These are phyloP conservation scores for Podotricha telesiphe DNA, from an alignment of 2,888 invertebrate species.

Conservation along the genomic window DNA sequence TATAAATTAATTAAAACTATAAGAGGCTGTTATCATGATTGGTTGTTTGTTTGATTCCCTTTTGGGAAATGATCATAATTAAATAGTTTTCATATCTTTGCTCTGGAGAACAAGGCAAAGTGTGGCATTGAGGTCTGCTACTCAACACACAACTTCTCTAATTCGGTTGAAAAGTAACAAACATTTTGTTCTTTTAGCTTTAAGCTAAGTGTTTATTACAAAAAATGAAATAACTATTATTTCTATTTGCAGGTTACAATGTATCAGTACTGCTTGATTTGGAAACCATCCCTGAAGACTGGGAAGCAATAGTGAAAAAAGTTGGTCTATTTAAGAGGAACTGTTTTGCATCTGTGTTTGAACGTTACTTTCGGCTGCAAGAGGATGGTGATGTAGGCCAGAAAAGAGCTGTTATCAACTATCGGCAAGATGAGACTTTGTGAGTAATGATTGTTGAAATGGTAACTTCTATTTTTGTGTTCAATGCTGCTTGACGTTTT, in stretches of 20 bases:
- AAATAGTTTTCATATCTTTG: too few species aligned
- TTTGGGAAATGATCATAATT: too few species aligned
- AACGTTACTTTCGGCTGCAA: conserved; percentile 99
- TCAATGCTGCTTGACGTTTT: not conserved
- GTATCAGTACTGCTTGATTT: conserved; percentile 96
- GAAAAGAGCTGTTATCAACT: conserved; percentile 98
- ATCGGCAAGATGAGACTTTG: conserved; percentile 99
- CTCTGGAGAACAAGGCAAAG: too few species aligned
- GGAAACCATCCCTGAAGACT: conserved; percentile 95
- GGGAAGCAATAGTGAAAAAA: conserved; percentile 94
- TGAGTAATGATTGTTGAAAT: conserved; percentile 75
- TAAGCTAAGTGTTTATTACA: too few species aligned
- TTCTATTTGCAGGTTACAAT: conserved; percentile 89
- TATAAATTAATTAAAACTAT: too few species aligned
- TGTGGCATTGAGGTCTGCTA: too few species aligned
- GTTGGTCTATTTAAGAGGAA: conserved; percentile 97
- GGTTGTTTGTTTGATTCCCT: too few species aligned
- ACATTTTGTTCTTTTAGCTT: too few species aligned
- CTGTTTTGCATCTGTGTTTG: conserved; percentile 99
- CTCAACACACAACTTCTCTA: too few species aligned
- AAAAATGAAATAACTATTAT: not conserved
- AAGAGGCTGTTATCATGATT: too few species aligned
- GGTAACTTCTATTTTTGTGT: not conserved
- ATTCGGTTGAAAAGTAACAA: too few species aligned
- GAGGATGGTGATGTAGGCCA: conserved; percentile 95